Conservation (phyloP, 2,888 invertebrate species). For the Trisateles emortualis region DNA sequence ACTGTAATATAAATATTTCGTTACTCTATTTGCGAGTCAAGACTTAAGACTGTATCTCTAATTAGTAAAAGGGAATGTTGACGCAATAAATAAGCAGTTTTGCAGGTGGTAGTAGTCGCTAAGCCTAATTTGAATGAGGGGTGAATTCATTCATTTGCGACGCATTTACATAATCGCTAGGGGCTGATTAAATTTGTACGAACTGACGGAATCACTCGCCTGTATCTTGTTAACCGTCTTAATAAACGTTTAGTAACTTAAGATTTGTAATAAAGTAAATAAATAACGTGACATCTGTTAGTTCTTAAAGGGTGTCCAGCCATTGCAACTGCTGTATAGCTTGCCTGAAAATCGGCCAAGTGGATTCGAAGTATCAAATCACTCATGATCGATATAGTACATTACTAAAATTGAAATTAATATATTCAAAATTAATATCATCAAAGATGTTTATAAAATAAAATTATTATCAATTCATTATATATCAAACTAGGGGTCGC, state of each 20-base stretch:
- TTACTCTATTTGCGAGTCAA: constrained; percentile 2
- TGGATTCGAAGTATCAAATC: too few species aligned
- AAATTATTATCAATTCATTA: too few species aligned
- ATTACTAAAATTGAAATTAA: too few species aligned
- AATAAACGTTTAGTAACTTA: constrained; percentile 23
- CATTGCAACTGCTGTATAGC: too few species aligned
- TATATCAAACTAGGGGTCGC: too few species aligned
- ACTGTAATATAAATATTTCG: background rate
- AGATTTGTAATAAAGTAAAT: constrained; percentile 21
- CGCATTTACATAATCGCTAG: constrained; percentile 76
- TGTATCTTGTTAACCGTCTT: constrained; percentile 24
- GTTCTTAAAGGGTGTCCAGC: too few species aligned
- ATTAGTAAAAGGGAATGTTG: constrained; percentile 35
- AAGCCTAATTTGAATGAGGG: constrained; percentile 71
- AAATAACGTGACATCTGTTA: constrained; percentile 5
- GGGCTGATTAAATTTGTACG: constrained; percentile 75
- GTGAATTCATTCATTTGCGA: constrained; percentile 70
- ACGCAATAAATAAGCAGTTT: constrained; percentile 49
- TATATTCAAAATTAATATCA: too few species aligned
- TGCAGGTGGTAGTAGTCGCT: constrained; percentile 57
- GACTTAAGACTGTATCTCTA: constrained; percentile 5
- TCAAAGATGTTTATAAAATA: too few species aligned
- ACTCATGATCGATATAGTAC: too few species aligned
- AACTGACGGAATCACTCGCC: constrained; percentile 53
- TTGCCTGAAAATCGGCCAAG: too few species aligned